Evolutionary conservation across 1,140 invertebrate genomes (phyloP).

Genomic region (Pseudomyrmex cubaensis): DNA sequence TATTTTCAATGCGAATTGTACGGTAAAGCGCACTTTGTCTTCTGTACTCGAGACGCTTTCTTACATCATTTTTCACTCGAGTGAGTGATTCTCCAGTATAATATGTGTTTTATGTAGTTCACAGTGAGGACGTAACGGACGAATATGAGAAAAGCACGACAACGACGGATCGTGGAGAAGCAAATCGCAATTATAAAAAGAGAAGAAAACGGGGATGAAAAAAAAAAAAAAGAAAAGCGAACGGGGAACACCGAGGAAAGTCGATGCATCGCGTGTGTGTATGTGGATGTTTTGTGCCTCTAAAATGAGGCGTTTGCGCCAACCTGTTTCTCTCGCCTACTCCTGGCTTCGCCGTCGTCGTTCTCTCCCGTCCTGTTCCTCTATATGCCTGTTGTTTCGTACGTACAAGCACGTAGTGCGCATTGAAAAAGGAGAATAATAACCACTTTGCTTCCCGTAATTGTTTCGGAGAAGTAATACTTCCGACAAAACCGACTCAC

Average conservation of each 20-base stretch:
- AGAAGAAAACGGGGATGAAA: not conserved
- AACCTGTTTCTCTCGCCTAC: constrained; percentile 64
- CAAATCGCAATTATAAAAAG: constrained; percentile 11
- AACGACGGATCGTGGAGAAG: not conserved
- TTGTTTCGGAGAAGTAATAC: constrained; percentile 41
- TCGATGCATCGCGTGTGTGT: constrained; percentile 20
- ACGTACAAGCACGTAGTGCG: constrained; percentile 34
- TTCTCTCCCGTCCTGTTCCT: constrained; percentile 6
- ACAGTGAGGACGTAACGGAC: not conserved
- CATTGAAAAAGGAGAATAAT: constrained; percentile 19
- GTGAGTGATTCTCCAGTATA: too few species aligned
- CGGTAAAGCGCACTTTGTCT: too few species aligned
- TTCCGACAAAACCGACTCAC: constrained; percentile 5
- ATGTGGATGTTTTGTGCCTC: constrained; percentile 17
- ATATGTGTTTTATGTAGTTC: too few species aligned
- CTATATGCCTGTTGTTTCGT: constrained; percentile 5
- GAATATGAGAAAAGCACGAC: not conserved
- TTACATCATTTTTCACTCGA: too few species aligned
- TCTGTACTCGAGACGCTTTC: too few species aligned
- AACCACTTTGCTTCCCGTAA: constrained; percentile 35
- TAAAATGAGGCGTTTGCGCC: constrained; percentile 47
- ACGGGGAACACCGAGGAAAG: constrained; percentile 53
- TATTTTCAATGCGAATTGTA: too few species aligned
- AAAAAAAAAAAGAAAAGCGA: constrained; percentile 35
- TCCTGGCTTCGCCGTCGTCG: constrained; percentile 46